Evolutionary conservation across 2,888 invertebrate genomes (phyloP), one percentile per base, ranked within the genome.

Genomic region (Thereva unica): DNA sequence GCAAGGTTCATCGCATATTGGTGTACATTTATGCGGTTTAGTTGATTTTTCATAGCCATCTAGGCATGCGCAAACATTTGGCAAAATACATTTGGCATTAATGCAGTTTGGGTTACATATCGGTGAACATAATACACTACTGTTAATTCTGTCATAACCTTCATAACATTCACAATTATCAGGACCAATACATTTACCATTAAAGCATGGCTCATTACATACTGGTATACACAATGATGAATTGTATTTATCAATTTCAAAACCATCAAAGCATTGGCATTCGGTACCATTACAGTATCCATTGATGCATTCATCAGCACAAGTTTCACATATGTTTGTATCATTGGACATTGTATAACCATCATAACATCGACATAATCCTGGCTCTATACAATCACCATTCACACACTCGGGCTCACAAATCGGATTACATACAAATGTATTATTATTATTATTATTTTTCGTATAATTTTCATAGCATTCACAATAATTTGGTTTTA

Each of bases 61-160:
- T 10, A 81, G 76, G 72, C 89, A 89, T 8, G 77, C 79, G 74
- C 89, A 89, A 0, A 81, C 76, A 63, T 84, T 83, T 0, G 85
- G 84, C 2, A 80, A 82, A 3, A 83, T 80, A 73, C 88, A 88
- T 41, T 81, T 74, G 0, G 82, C 82, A 68, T 84, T 78, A 1
- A 70, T 69, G 70, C 84, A 84, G 5, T 74, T 71, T 1, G 74
- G 23, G 1, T 23, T 54, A 71, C 84, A 83, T 1, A 71, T 65
- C 0, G 82, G 77, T 44, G 76, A 71, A 68, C 83, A 83, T 5
- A 23, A 23, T 23, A 23, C 2, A 23, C 23, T 2, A 23, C 23
- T 23, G 23, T 23, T 23, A 23, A 23, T 23, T 23, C 23, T 23
- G 23, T 2, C 23, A 44, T 50, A 68, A 8, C 42, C 54, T 4